Percentiles rank a stretch among this genome's conserved stretches.
These are phyloP conservation scores for Cantharis flavilabris DNA, from an alignment of 2,888 invertebrate species.

Conservation along the genomic window DNA sequence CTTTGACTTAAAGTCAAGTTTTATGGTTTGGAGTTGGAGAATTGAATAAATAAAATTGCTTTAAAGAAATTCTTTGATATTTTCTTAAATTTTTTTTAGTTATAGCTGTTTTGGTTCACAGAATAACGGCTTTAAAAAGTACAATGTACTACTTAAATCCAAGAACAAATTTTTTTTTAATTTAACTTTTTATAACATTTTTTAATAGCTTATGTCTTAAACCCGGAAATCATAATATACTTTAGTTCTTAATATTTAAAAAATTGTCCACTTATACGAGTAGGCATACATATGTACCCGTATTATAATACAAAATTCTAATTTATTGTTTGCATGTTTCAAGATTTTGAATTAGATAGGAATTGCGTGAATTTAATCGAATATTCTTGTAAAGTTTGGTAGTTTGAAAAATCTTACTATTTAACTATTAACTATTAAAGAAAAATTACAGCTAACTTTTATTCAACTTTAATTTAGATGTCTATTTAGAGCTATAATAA, in stretches of 20 bases:
- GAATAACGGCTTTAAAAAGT: too few species aligned
- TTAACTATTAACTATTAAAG: neutral
- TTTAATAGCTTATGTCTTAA: neutral
- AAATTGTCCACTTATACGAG: neutral
- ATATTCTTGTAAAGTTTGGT: neutral
- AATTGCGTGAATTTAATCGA: conserved; percentile 3
- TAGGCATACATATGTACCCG: too few species aligned
- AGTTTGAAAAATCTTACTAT: neutral
- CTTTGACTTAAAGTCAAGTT: too few species aligned
- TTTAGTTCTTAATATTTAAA: neutral
- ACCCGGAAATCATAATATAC: neutral
- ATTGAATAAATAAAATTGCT: too few species aligned
- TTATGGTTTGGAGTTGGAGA: too few species aligned
- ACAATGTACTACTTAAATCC: too few species aligned
- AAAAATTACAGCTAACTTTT: neutral
- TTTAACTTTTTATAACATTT: neutral
- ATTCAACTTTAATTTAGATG: neutral
- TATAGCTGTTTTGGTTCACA: too few species aligned
- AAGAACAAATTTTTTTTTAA: too few species aligned
- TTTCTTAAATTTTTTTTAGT: too few species aligned
- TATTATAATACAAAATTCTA: neutral
- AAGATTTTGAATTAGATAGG: neutral
- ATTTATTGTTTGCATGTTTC: conserved; percentile 9
- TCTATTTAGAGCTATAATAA: neutral
- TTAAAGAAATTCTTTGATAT: too few species aligned